Base-by-base conservation (phyloP, 2,888 invertebrate genomes). In the Plagiodera versicolora region DNA sequence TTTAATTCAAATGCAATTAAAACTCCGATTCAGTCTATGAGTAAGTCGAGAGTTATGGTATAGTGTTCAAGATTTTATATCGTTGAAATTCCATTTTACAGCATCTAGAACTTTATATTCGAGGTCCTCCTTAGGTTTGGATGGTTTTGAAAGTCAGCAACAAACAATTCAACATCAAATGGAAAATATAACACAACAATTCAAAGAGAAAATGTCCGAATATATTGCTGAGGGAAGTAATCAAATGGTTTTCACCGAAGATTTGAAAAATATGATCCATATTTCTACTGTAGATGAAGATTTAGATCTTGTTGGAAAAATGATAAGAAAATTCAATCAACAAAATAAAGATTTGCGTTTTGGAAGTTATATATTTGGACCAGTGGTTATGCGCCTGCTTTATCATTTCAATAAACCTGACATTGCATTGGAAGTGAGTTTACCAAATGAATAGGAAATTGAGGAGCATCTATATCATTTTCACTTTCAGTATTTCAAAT, bases 321-420 rank as follows among this genome's bases (percentile, higher is more conserved):
- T 93, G 91, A 80, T 91, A 65, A 83, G 84, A 77, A 89, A 87
- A 87, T 67, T 89, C 72, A 87, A 89, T 72, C 76, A 81, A 16
- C 91, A 92, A 75, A 89, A 87, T 64, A 83, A 85, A 64, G 87
- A 89, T 66, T 77, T 89, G 58, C 81, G 91, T 62, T 92, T 93
- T 83, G 90, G 91, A n/a, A 88, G 84, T 67, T 94, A 87, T 78
- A 76, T 88, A 4, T 93, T 94, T 84, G 94, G 94, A 0, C 91
- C 94, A 3, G 88, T 93, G 11, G 84, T 90, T 0, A 92, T 94
- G 91, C 83, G 94, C 71, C 84, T 91, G 83, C 88, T 89, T 61
- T 83, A 92, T 76, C 81, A 84, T 70, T 78, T 91, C 35, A 87
- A 91, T 75, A 85, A 89, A 71, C 87, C 89, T 1, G 83, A 87